Evolutionary conservation across 2,113 vertebrate species (phyloP).

Genomic region (Neoarius graeffei): DNA sequence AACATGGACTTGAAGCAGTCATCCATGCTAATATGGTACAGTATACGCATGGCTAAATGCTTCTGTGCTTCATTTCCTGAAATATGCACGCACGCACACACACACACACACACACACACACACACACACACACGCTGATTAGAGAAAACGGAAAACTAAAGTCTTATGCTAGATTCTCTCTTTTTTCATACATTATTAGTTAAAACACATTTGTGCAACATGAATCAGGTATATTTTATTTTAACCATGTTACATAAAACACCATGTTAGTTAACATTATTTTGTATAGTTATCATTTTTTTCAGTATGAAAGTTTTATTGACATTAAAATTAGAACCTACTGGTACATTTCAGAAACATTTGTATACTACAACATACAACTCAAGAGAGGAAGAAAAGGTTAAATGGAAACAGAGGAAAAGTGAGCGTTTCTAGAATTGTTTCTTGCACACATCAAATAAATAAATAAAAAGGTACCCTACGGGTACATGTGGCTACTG

Average conservation of each 20-base stretch:
- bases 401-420: neutral
- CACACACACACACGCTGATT: neutral
- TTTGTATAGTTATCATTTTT: neutral
- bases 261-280: neutral
- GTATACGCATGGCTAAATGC: slow-evolving; percentile 88
- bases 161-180: neutral
- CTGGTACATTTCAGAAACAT: neutral
- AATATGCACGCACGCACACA: slow-evolving; percentile 40
- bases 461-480: too few relatives aligned
- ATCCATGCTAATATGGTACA: slow-evolving; percentile 94
- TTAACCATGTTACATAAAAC: neutral
- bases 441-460: neutral
- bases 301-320: neutral
- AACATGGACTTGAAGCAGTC: slow-evolving; percentile 93
- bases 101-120: neutral
- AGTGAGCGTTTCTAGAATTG: neutral
- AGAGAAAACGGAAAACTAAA: neutral
- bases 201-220: neutral
- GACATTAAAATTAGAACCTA: neutral
- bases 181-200: neutral
- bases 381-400: neutral
- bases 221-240: neutral
- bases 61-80: slow-evolving; percentile 91
- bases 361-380: neutral
- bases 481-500: too few relatives aligned